Evolutionary conservation across 1,140 invertebrate species (phyloP), one percentile per base, ranked within the genome.

Genomic region (Nymphalis io): DNA sequence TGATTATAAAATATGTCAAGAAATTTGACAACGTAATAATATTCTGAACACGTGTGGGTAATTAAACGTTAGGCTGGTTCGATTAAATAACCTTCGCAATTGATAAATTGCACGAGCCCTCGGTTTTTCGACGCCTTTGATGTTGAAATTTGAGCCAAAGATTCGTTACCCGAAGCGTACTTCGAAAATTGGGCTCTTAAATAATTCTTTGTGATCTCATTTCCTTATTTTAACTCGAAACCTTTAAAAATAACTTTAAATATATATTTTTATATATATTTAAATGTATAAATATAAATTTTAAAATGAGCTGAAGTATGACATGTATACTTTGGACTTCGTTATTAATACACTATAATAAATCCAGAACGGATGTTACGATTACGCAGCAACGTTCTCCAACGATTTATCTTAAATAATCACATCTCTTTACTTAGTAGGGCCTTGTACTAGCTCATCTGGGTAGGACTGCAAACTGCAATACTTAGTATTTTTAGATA

Each of bases 51-150:
- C 5, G 42, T 11, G 44, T 46, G 13, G 15, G n/a, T 16, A 16
- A 16, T 46, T 46, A 46, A 39, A 40, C 13, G 13, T 15, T 2
- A 40, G 1, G 44, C 6, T 46, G 44, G 16, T 46, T 16, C n/a
- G 44, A 46, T 46, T 46, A 46, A 42, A 46, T 16, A 46, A 46
- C 44, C 44, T 16, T 46, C 16, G 44, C 16, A 46, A 46, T 46
- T 46, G 44, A 46, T 46, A 16, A 46, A 2, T 16, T 46, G 15
- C 40, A 11, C 40, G 11, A 11, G 11, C 10, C 0, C 40, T 42
- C 44, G 0, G 16, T 10, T 46, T 46, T 46, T 1, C 13, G n/a
- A 16, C n/a, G 13, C 13, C 44, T 46, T 46, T 46, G 44, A 46
- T 46, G 16, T 46, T 46, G 11, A 10, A 5, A 40, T 0, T 15